Base-by-base conservation (phyloP, 2,888 invertebrate species). In the Caradrina kadenii region DNA sequence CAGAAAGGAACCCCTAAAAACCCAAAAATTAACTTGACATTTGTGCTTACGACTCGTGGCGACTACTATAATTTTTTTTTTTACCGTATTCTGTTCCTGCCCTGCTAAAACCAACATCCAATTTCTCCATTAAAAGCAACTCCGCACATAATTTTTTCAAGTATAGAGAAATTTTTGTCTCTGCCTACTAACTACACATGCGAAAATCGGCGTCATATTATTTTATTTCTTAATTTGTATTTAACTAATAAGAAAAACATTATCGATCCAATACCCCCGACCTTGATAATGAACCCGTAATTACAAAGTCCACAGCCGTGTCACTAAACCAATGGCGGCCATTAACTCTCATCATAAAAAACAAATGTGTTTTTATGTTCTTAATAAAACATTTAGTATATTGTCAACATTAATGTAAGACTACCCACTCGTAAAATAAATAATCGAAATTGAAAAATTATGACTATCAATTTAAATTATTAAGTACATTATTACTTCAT, bases 241-340 rank as follows among this genome's bases (percentile, higher is more conserved):
- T 39, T 13, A n/a, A 21, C 6, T 17, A 3, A 8, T 17, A 39
- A 65, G 10, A 35, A 48, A 67, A 31, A 48, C 3, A 48, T 1
- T 50, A 58, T 58, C 8, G n/a, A 45, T 52, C 19, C 35, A 11
- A 59, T 69, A 31, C 6, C n/a, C 21, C 26, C n/a, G 58, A 58
- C 52, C 59, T 58, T 58, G 42, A 19, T 19, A 58, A 45, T 21
- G 17, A 56, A 56, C 31, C 42, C 6, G 42, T 42, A 26, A 55
- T 55, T 50, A 55, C 26, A 13, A 56, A 56, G 42, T 52, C 31
- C 21, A 56, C 17, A 56, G 26, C 39, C 54, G 17, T 55, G 26
- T 69, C 56, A 21, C 69, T 58, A n/a, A 52, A 21, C 13, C n/a
- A 52, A 69, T 19, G n/a, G n/a, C 21, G 3, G 50, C 8, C 17